Evolutionary conservation across 2,113 vertebrate genomes (phyloP).

Genomic region (Lichenostomus cassidix): DNA sequence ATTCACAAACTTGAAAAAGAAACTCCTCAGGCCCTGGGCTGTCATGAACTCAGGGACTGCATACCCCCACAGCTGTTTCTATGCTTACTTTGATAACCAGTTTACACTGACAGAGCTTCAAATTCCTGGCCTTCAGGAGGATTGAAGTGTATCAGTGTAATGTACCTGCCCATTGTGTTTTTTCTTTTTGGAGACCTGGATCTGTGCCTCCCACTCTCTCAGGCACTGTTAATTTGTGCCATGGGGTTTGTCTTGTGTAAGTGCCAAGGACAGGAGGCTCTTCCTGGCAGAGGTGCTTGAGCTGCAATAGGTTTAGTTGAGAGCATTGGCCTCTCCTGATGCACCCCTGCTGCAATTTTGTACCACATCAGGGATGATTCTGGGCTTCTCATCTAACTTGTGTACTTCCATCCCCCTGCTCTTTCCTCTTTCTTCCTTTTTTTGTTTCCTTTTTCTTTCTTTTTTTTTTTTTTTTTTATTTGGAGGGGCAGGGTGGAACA

Average conservation of each 20-base stretch:
- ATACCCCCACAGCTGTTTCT: neutral
- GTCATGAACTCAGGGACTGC: accelerated
- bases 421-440: neutral
- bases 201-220: neutral
- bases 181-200: neutral
- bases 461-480: neutral
- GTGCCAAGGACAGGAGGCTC: neutral
- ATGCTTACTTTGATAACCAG: neutral
- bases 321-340: neutral
- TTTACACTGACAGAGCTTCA: neutral
- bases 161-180: neutral
- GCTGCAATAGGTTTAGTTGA: neutral
- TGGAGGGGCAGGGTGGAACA: neutral
- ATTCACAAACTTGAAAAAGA: neutral
- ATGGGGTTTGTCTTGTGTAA: neutral
- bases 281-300: neutral
- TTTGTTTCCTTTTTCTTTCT: too few species aligned
- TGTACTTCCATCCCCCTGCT: neutral
- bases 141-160: neutral
- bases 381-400: neutral
- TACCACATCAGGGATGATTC: neutral
- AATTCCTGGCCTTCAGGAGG: neutral
- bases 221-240: neutral
- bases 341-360: neutral
- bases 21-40: neutral